Conservation (phyloP, 2,113 vertebrate genomes). For the Gymnorhina tibicen region DNA sequence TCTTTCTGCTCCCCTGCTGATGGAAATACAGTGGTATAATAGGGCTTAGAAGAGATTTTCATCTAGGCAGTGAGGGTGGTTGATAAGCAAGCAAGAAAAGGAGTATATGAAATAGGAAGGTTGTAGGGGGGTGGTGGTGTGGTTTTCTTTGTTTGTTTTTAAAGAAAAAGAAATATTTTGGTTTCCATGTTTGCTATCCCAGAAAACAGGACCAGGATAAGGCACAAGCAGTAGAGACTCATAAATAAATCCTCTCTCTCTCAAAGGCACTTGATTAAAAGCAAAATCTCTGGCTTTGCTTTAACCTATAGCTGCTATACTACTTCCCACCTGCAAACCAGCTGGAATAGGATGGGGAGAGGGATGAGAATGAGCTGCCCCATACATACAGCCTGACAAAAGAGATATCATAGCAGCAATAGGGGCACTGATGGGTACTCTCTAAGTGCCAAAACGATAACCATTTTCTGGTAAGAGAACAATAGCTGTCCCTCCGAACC, state of each 20-base stretch:
- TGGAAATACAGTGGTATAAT: background rate
- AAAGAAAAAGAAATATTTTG: background rate
- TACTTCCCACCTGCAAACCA: background rate
- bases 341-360: background rate
- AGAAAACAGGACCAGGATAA: background rate
- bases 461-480: background rate
- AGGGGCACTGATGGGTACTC: background rate
- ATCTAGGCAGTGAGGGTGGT: background rate
- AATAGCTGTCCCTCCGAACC: background rate
- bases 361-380: background rate
- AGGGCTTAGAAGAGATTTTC: constrained; percentile 5
- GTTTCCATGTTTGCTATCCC: background rate
- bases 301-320: background rate
- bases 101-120: background rate
- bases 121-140: background rate
- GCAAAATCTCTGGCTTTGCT: background rate
- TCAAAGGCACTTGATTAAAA: background rate
- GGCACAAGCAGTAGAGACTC: background rate
- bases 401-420: background rate
- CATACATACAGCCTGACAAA: background rate
- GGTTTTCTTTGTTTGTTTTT: background rate
- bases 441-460: background rate
- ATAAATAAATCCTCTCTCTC: background rate
- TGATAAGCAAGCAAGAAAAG: background rate
- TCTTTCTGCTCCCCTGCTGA: constrained; percentile 1